Conservation (phyloP, 2,888 invertebrate genomes). For the Pheosia tremula region DNA sequence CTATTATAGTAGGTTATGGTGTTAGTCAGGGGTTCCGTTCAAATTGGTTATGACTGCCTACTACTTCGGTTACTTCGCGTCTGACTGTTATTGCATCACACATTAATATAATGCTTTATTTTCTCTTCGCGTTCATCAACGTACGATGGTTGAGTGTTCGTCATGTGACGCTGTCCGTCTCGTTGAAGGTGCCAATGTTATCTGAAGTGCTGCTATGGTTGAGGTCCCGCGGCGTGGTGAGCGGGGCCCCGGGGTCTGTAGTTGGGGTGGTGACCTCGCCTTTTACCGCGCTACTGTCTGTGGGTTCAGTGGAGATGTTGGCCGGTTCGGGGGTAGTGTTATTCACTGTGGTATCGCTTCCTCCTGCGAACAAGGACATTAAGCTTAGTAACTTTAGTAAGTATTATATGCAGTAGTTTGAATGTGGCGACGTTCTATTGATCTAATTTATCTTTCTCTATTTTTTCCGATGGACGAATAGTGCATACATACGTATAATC, state of each 20-base stretch:
- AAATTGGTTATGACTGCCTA: too few relatives aligned
- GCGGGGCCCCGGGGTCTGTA: conserved; percentile 14
- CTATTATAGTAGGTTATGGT: conserved; percentile 5
- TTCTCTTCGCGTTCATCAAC: conserved; percentile 17
- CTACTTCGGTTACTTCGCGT: too few relatives aligned
- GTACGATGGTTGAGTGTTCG: conserved; percentile 28
- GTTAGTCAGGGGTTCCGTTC: conserved; percentile 5
- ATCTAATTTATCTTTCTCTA: too few relatives aligned
- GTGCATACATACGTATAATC: too few relatives aligned
- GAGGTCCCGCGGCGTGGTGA: conserved; percentile 9
- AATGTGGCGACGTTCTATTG: too few relatives aligned
- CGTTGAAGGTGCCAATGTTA: conserved; percentile 23
- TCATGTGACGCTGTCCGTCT: conserved; percentile 53
- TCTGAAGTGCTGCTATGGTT: conserved; percentile 20
- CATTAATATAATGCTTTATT: conserved; percentile 13
- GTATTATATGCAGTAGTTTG: too few relatives aligned
- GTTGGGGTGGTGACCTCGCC: conserved; percentile 27
- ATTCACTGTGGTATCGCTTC: conserved; percentile 77
- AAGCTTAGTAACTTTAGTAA: conserved; percentile 2
- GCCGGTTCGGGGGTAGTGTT: conserved; percentile 45
- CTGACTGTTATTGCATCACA: too few relatives aligned
- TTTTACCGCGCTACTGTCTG: conserved; percentile 27
- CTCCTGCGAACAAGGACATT: conserved; percentile 58
- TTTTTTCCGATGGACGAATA: too few relatives aligned
- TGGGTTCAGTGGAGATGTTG: conserved; percentile 39